A percentile compares a stretch with the other conserved stretches of the same genome.
Evolutionary conservation across 2,797 vertebrate species (phyloP).

Genomic region (Neosilurus hyrtlii): DNA sequence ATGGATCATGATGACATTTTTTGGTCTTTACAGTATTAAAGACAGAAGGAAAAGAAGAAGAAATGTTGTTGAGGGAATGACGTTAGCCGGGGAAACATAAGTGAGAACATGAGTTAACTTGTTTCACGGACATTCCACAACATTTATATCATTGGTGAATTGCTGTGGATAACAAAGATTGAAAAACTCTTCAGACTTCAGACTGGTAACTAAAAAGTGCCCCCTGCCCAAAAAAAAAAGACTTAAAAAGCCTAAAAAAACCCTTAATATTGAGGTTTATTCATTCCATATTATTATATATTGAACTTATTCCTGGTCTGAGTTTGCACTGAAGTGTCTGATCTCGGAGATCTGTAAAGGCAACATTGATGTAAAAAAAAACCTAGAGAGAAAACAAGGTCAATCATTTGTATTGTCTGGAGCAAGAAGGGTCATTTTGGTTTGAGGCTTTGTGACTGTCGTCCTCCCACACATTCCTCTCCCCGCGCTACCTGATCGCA

Average conservation of each 20-base stretch:
- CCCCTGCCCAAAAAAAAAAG: no score
- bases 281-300: neutral
- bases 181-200: no score
- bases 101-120: neutral
- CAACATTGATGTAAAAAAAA: neutral
- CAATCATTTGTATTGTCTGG: neutral
- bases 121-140: neutral
- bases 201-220: no score
- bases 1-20: no score
- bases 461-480: conserved; percentile 23
- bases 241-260: no score
- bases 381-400: no score
- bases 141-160: neutral
- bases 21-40: neutral
- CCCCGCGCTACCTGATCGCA: neutral
- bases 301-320: neutral
- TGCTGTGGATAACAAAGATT: neutral
- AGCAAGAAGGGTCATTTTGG: neutral
- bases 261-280: neutral
- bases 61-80: neutral
- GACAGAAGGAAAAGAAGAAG: neutral
- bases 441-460: neutral
- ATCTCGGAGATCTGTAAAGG: neutral
- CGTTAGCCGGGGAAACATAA: neutral
- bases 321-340: neutral